These are phyloP conservation scores for Eueremaeus valkanovi DNA, from an alignment of 2,888 invertebrate genomes.

Conservation along the genomic window DNA sequence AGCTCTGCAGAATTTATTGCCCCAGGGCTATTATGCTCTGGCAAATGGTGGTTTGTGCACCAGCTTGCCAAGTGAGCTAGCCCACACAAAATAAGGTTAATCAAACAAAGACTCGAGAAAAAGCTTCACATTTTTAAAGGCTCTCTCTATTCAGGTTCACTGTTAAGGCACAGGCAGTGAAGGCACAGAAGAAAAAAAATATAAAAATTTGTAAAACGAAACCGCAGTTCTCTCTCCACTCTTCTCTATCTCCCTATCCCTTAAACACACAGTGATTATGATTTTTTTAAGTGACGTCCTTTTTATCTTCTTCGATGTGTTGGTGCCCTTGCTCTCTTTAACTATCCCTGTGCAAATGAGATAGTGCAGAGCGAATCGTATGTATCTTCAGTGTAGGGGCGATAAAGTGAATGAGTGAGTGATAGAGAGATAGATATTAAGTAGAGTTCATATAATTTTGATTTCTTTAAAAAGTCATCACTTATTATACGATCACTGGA, in stretches of 20 bases:
- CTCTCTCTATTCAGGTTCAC: not conserved
- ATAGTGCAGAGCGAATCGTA: too few relatives aligned
- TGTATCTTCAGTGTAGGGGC: too few relatives aligned
- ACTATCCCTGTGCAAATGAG: not conserved
- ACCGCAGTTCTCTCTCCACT: too few relatives aligned
- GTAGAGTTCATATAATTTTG: too few relatives aligned
- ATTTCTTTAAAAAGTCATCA: not conserved
- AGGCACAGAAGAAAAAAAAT: too few relatives aligned
- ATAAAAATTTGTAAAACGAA: too few relatives aligned
- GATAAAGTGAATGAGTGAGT: not conserved
- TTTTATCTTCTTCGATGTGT: too few relatives aligned
- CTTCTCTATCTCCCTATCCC: too few relatives aligned
- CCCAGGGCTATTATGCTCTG: not conserved
- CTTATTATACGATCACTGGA: not conserved
- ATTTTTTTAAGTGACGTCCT: too few relatives aligned
- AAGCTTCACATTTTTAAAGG: not conserved
- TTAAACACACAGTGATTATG: too few relatives aligned
- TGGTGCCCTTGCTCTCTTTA: not conserved
- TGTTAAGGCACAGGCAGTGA: not conserved
- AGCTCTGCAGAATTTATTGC: too few relatives aligned
- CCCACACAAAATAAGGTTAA: slow-evolving; percentile 29
- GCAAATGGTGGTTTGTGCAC: not conserved
- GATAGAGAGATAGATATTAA: not conserved
- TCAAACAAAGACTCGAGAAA: slow-evolving; percentile 1
- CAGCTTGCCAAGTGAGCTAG: not conserved